Percentiles rank a stretch among this genome's conserved stretches.
These are phyloP conservation scores for Sphyrna mokarran DNA, from an alignment of 2,113 vertebrate species.

Conservation along the genomic window DNA sequence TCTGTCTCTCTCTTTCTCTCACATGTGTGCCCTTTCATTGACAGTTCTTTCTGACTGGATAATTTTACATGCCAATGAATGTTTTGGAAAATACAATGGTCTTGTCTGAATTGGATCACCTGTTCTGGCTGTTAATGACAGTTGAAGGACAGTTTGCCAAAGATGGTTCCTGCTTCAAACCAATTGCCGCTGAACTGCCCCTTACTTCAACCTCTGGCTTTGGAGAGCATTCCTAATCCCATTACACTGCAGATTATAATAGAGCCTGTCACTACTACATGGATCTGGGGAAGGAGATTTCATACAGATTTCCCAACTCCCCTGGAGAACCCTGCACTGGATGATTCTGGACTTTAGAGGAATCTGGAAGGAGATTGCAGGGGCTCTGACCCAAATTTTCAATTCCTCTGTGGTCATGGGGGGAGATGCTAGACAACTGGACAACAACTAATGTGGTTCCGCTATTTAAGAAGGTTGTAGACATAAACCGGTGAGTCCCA, in stretches of 20 bases:
- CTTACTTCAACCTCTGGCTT: neutral
- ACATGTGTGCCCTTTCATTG: neutral
- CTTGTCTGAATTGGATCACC: neutral
- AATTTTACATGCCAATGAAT: neutral
- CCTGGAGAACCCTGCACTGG: neutral
- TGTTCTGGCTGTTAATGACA: neutral
- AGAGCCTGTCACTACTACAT: neutral
- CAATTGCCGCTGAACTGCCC: neutral
- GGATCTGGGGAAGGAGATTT: neutral
- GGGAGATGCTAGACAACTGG: too few species aligned
- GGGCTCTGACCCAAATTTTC: too few species aligned
- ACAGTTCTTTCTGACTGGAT: neutral
- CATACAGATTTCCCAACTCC: neutral
- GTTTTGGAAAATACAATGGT: neutral
- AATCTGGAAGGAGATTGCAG: too few species aligned
- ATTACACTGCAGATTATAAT: neutral
- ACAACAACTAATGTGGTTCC: too few species aligned
- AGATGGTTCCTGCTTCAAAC: neutral
- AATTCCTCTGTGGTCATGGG: too few species aligned
- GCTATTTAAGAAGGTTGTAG: too few species aligned
- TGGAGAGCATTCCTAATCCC: neutral
- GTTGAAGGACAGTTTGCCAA: neutral
- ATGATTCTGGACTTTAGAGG: too few species aligned
- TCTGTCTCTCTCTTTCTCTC: neutral
- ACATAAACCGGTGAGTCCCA: too few species aligned